A percentile compares a stretch with the other conserved stretches of the same genome.
These are phyloP conservation scores for Enteromius argenteus DNA, from an alignment of 2,797 vertebrate species.

Conservation along the genomic window DNA sequence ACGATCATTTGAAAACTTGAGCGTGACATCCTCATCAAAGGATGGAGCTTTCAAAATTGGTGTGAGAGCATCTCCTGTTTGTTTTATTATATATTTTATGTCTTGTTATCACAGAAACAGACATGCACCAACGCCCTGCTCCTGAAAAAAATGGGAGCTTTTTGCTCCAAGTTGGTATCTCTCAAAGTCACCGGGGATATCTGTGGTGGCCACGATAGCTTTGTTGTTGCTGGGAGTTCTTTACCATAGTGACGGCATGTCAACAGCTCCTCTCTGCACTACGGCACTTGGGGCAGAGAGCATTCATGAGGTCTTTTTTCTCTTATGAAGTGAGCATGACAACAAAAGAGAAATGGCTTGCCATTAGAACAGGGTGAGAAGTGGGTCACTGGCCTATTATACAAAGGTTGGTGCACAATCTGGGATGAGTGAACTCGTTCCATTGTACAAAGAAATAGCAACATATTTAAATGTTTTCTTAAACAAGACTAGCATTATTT, in stretches of 20 bases:
- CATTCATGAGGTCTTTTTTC: constrained; percentile 62
- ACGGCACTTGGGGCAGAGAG: constrained; percentile 67
- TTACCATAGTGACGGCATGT: constrained; percentile 72
- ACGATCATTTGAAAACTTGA: constrained; percentile 72
- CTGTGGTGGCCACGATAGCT: constrained; percentile 70
- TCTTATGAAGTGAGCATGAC: constrained; percentile 65
- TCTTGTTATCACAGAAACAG: constrained; percentile 53
- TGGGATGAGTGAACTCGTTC: constrained; percentile 34
- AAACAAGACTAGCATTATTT: constrained; percentile 2
- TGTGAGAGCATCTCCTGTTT: constrained; percentile 42
- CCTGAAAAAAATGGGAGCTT: constrained; percentile 61
- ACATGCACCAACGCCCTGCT: constrained; percentile 59
- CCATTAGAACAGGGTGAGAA: constrained; percentile 38
- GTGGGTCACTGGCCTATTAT: constrained; percentile 59
- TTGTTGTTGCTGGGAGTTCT: constrained; percentile 70
- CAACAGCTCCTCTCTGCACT: constrained; percentile 58
- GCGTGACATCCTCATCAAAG: constrained; percentile 77
- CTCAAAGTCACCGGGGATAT: constrained; percentile 69
- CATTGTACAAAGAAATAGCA: constrained; percentile 4
- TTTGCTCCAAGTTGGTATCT: constrained; percentile 65
- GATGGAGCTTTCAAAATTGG: constrained; percentile 42
- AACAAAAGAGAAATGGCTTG: constrained; percentile 53
- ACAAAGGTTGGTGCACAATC: constrained; percentile 49
- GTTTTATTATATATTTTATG: constrained; percentile 54
- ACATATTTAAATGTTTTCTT: constrained; percentile 20